A percentile compares a stretch with the other conserved stretches of the same genome.
These are phyloP conservation scores for Caenorhabditis angaria DNA, from an alignment of 2,888 invertebrate genomes.

Conservation along the genomic window DNA sequence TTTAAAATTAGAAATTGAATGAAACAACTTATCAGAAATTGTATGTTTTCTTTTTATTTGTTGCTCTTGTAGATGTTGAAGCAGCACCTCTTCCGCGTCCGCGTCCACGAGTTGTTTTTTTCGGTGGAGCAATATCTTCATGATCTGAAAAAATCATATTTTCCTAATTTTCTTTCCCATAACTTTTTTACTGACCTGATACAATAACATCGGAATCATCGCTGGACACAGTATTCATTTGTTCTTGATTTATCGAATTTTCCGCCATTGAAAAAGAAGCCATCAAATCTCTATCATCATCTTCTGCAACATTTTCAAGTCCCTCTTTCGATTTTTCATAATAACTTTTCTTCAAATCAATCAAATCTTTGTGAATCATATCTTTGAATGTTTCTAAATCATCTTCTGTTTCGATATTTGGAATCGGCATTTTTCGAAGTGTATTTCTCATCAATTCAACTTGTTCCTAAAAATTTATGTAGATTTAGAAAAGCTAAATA, in stretches of 20 bases:
- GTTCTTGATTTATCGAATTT: background rate
- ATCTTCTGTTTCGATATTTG: slow-evolving; percentile 3
- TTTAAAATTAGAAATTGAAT: background rate
- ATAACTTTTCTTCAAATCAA: slow-evolving; percentile 22
- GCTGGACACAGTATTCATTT: background rate
- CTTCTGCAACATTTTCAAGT: background rate
- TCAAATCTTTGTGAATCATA: slow-evolving; percentile 23
- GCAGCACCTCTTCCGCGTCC: slow-evolving; percentile 5
- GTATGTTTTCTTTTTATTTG: background rate
- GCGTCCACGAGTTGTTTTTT: background rate
- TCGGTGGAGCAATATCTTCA: background rate
- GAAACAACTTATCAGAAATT: background rate
- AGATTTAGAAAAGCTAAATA: background rate
- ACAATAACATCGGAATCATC: background rate
- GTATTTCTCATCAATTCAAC: slow-evolving; percentile 20
- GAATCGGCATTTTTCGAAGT: slow-evolving; percentile 27
- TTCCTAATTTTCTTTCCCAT: background rate
- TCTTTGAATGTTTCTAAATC: slow-evolving; percentile 24
- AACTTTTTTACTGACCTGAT: background rate
- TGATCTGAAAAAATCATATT: background rate
- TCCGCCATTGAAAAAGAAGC: background rate
- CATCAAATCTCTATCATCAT: slow-evolving; percentile 5
- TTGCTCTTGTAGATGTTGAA: slow-evolving; percentile 1
- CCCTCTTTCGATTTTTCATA: slow-evolving; percentile 21
- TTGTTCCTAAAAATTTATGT: slow-evolving; percentile 16